phyloP scores from a whole-genome alignment of 1,140 invertebrate genomes.

The Drosophila quadrilineata region DNA sequence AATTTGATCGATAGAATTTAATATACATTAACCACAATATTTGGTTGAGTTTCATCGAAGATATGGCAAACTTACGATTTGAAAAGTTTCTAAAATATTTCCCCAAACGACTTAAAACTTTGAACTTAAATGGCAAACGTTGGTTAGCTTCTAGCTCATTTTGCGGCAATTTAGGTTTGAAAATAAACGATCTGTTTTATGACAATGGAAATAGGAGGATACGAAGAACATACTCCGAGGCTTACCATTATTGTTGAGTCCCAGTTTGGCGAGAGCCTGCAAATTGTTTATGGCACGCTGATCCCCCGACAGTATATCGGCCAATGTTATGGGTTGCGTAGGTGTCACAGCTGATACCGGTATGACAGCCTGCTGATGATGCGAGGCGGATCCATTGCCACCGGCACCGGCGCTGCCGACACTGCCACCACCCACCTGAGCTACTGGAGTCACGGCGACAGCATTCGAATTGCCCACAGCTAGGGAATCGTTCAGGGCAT shows the following conservation, averaged over 20 bases:
- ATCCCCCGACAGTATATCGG: conserved; percentile 89
- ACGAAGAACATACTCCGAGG: conserved; percentile 14
- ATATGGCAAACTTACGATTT: too few relatives aligned
- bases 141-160: too few relatives aligned
- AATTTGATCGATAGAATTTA: too few relatives aligned
- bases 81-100: too few relatives aligned
- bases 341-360: conserved; percentile 62
- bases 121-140: too few relatives aligned
- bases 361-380: conserved; percentile 68
- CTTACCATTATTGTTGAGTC: conserved; percentile 87
- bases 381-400: conserved; percentile 58
- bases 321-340: conserved; percentile 85
- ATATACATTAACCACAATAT: too few relatives aligned
- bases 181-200: too few relatives aligned
- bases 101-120: too few relatives aligned
- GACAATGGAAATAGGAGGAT: neutral
- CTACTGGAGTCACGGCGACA: conserved; percentile 44
- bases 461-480: conserved; percentile 57
- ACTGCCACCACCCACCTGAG: too few relatives aligned
- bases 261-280: conserved; percentile 93
- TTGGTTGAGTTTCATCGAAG: too few relatives aligned
- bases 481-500: conserved; percentile 79
- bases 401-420: conserved; percentile 53
- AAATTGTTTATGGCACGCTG: conserved; percentile 92
- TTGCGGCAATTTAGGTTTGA: too few relatives aligned